Evolutionary conservation across 1,140 invertebrate species (phyloP).

Genomic region (Neodiprion pinetum): DNA sequence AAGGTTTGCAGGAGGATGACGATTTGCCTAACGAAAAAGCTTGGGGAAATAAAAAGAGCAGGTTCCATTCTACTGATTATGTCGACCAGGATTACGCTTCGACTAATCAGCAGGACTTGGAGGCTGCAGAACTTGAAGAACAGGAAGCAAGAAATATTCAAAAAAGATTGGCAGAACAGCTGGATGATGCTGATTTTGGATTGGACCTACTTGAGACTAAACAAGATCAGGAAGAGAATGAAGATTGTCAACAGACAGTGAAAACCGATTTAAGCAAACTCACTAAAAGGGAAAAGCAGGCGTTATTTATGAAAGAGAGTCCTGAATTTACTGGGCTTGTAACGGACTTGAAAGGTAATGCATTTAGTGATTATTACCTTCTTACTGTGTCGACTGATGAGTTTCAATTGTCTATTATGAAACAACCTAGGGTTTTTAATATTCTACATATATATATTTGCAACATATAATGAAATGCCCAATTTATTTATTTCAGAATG

Average conservation of each 20-base stretch:
- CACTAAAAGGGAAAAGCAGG: conserved; percentile 75
- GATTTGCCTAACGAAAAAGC: conserved; percentile 79
- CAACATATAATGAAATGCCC: neutral
- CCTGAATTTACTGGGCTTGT: conserved; percentile 82
- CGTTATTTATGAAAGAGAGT: conserved; percentile 81
- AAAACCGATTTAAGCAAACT: conserved; percentile 80
- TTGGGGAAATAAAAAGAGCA: conserved; percentile 83
- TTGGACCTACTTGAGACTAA: conserved; percentile 68
- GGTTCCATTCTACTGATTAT: conserved; percentile 88
- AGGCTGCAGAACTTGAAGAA: conserved; percentile 82
- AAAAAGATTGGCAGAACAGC: conserved; percentile 75
- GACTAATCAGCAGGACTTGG: conserved; percentile 69
- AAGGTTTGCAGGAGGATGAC: conserved; percentile 71
- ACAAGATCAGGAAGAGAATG: conserved; percentile 42
- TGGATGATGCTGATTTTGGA: conserved; percentile 83
- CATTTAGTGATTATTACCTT: conserved; percentile 30
- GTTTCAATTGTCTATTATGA: neutral
- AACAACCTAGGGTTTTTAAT: neutral
- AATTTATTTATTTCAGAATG: conserved; percentile 54
- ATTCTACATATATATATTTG: conserved; percentile 2
- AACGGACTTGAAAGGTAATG: conserved; percentile 78
- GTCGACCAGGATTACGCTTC: conserved; percentile 85
- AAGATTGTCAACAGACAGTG: conserved; percentile 63
- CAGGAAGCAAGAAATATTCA: conserved; percentile 85
- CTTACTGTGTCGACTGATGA: conserved; percentile 14